These are phyloP conservation scores for Muraenolepis orangiensis DNA, from an alignment of 2,797 vertebrate genomes.

Conservation along the genomic window DNA sequence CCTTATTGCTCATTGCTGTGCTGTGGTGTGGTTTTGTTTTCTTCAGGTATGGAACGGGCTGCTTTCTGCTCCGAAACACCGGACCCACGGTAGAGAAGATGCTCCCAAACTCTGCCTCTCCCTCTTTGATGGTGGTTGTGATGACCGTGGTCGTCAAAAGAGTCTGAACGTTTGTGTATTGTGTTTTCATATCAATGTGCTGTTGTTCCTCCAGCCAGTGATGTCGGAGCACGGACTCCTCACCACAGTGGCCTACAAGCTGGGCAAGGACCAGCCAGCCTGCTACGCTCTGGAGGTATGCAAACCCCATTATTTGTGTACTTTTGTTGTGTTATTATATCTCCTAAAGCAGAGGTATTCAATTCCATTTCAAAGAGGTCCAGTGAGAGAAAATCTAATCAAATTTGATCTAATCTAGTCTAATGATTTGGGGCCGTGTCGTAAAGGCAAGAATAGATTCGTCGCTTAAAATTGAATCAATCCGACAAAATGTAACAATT, in stretches of 20 bases:
- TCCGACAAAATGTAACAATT: too few relatives aligned
- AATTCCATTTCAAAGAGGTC: too few relatives aligned
- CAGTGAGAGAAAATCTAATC: too few relatives aligned
- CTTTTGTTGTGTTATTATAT: too few relatives aligned
- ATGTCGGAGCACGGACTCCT: constrained; percentile 94
- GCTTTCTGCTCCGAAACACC: constrained; percentile 92
- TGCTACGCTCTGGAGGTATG: constrained; percentile 93
- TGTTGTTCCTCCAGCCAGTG: constrained; percentile 72
- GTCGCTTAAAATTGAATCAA: too few relatives aligned
- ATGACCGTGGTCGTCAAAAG: background rate
- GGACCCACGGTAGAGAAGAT: constrained; percentile 80
- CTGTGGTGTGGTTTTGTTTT: background rate
- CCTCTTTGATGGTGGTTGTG: too few relatives aligned
- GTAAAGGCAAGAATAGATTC: too few relatives aligned
- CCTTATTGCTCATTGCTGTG: background rate
- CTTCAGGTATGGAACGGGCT: constrained; percentile 92
- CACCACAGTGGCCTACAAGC: constrained; percentile 93
- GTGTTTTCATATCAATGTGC: background rate
- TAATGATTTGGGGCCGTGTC: too few relatives aligned
- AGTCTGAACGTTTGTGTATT: background rate
- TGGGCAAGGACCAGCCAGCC: constrained; percentile 84
- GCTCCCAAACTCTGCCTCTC: background rate
- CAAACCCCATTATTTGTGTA: too few relatives aligned
- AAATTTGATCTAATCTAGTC: too few relatives aligned
- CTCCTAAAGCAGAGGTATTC: too few relatives aligned